Evolutionary conservation across 2,113 vertebrate genomes (phyloP).

Genomic region (Phalacrocorax aristotelis): DNA sequence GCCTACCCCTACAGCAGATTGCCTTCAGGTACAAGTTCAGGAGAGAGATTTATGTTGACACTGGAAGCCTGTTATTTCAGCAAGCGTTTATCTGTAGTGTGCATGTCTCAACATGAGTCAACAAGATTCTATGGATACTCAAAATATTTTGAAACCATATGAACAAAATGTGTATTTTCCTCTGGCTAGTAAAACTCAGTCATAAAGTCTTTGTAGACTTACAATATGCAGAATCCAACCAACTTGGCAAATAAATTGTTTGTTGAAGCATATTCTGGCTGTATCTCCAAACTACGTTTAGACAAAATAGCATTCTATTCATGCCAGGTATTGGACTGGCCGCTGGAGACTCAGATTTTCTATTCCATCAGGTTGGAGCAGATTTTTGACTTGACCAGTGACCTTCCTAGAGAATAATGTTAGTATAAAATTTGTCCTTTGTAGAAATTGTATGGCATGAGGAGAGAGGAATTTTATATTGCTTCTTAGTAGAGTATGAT

Average conservation of each 20-base stretch:
- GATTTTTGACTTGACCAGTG: not conserved
- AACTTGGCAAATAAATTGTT: conserved; percentile 42
- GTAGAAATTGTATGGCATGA: not conserved
- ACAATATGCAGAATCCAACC: not conserved
- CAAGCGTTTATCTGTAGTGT: not conserved
- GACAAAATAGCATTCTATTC: conserved; percentile 11
- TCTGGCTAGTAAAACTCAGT: conserved; percentile 44
- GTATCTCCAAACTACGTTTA: not conserved
- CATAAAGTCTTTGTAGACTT: conserved; percentile 28
- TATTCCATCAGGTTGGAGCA: not conserved
- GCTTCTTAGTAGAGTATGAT: not conserved
- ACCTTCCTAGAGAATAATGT: conserved; percentile 11
- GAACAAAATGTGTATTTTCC: conserved; percentile 54
- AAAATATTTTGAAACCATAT: conserved; percentile 71
- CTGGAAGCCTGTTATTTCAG: not conserved
- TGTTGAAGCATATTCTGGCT: conserved; percentile 28
- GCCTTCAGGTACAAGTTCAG: not conserved
- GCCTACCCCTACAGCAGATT: not conserved
- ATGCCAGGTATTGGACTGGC: not conserved
- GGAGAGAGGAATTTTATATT: not conserved
- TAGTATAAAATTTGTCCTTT: not conserved
- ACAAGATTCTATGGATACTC: conserved; percentile 61
- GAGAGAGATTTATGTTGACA: not conserved
- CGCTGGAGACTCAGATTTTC: not conserved
- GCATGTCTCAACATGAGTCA: not conserved